Evolutionary conservation across 1,140 invertebrate species (phyloP), one percentile per base, ranked within the genome.

Genomic region (Pseudoatta argentina): DNA sequence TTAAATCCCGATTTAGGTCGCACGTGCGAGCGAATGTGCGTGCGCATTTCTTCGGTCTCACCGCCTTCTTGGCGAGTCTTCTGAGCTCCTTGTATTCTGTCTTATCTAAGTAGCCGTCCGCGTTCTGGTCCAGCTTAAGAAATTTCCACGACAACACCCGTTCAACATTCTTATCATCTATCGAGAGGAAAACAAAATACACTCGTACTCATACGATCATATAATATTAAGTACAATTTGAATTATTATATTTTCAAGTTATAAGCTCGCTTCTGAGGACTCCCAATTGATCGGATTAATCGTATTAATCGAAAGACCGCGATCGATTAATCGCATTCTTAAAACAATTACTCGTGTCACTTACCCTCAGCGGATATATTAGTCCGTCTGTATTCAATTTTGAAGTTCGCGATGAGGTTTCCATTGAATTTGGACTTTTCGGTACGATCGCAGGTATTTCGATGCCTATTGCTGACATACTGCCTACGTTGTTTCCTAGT

Each of bases 111-210:
- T 96, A 95, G 34, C 96, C 96, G 94, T 98, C 98, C 16, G 95
- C 95, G 94, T 99, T 97, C 48, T 94, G 94, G 95, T 99, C 98
- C 91, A 99, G 95, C 64, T 97, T 96, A 1, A 95, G 94, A 91
- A 99, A 99, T 94, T 99, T 99, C 98, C 98, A 99, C 64, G 97
- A 96, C 10, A 98, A 92, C 0, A 98, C 97, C 1, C 92, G 92
- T 48, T 94, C 94, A 8, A 93, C 91, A 55, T 95, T 94, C 72
- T 95, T 94, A 24, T 95, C 95, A 10, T 92, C 95, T 94, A 72
- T 51, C 5, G 57, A 79, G 24, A 67, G 24, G 61, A 30, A 24
- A 30, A 12, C 44, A 44, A 44, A 8, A 72, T 30, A 21, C 1
- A n/a, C 4, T 66, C 34, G 27, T 24, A 24, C 8, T 18, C 63